phyloP scores from a whole-genome alignment of 2,797 vertebrate species.

The Lepus oiostolus region DNA sequence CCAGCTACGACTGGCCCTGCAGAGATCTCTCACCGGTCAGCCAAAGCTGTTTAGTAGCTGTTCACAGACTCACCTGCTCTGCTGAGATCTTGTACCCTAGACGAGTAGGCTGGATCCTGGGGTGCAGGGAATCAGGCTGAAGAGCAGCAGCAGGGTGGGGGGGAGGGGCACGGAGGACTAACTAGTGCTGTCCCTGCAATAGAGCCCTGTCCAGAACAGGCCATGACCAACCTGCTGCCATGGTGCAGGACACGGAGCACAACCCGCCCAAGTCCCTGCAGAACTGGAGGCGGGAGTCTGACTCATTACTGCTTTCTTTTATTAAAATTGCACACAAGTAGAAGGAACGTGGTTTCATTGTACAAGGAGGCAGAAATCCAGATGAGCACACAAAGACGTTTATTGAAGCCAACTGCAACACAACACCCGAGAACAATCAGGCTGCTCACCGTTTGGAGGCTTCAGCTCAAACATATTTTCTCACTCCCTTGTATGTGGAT shows the following conservation, averaged over 20 bases:
- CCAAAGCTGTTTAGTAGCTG: neutral
- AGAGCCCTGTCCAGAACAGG: neutral
- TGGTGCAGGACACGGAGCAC: accelerated
- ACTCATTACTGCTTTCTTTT: slow-evolving; percentile 48
- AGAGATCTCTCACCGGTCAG: neutral
- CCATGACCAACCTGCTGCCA: neutral
- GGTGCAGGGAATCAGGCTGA: neutral
- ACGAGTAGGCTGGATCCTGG: neutral
- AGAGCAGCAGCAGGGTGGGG: neutral
- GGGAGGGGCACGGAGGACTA: neutral
- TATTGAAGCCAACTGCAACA: slow-evolving; percentile 20
- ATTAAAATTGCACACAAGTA: slow-evolving; percentile 48
- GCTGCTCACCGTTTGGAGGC: neutral
- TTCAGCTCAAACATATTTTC: neutral
- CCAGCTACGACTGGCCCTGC: neutral
- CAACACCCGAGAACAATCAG: neutral
- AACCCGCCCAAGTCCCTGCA: accelerated
- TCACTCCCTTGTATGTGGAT: neutral
- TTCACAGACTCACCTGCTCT: neutral
- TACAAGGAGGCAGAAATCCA: slow-evolving; percentile 58
- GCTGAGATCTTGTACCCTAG: neutral
- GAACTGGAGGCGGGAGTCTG: neutral
- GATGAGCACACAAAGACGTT: slow-evolving; percentile 57
- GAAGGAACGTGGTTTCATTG: slow-evolving; percentile 32
- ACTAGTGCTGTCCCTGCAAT: neutral